These are phyloP conservation scores for Tipula vernalis DNA, from an alignment of 2,888 invertebrate species.

Conservation along the genomic window DNA sequence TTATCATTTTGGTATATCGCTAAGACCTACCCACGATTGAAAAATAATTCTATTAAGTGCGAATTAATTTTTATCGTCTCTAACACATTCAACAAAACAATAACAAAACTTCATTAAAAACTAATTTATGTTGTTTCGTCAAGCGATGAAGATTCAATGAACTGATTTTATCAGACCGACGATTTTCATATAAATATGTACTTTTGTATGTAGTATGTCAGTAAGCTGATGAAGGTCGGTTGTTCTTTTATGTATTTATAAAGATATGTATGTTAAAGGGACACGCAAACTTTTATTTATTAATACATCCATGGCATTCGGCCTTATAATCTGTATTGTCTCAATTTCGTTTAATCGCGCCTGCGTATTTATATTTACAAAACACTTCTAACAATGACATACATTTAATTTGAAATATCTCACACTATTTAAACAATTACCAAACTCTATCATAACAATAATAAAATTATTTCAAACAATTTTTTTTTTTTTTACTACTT, in stretches of 20 bases:
- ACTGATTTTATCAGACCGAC: neutral
- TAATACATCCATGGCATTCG: neutral
- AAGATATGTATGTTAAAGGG: neutral
- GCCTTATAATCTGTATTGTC: neutral
- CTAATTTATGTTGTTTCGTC: neutral
- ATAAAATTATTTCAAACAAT: neutral
- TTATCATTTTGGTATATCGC: neutral
- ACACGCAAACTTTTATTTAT: neutral
- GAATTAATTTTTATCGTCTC: neutral
- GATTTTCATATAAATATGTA: neutral
- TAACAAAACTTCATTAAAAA: neutral
- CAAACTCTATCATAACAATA: neutral
- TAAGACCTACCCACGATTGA: neutral
- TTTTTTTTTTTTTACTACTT: neutral
- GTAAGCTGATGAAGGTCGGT: neutral
- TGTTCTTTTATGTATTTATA: neutral
- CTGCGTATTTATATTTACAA: neutral
- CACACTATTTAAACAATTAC: slow-evolving; percentile 4
- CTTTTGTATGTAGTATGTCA: neutral
- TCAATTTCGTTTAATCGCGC: neutral
- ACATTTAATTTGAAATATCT: neutral
- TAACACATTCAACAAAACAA: neutral
- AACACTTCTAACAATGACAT: neutral
- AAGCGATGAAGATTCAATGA: neutral
- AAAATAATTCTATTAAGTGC: neutral